These are phyloP conservation scores for Bombus difficillimus DNA, from an alignment of 1,140 invertebrate species.

Conservation along the genomic window DNA sequence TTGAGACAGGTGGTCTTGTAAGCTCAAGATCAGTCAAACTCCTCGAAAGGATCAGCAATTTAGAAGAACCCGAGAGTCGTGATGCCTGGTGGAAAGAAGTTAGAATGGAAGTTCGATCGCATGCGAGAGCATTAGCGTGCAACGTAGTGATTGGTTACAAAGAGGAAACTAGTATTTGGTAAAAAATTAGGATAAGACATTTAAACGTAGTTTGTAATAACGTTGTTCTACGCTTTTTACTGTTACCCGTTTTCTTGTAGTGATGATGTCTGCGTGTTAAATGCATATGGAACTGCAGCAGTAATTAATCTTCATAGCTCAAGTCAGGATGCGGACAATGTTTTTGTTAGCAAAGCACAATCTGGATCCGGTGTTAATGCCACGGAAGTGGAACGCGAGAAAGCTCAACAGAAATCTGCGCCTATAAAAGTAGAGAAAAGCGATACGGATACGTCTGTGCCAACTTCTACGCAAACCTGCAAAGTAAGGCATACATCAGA, in stretches of 20 bases:
- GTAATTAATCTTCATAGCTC: slow-evolving; percentile 87
- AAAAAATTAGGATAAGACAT: slow-evolving; percentile 71
- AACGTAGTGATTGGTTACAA: slow-evolving; percentile 97
- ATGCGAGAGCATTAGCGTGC: slow-evolving; percentile 94
- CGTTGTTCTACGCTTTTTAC: background rate
- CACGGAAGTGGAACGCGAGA: slow-evolving; percentile 74
- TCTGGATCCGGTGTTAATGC: slow-evolving; percentile 67
- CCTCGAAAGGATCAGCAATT: slow-evolving; percentile 90
- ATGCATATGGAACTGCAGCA: slow-evolving; percentile 96
- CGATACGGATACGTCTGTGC: slow-evolving; percentile 57
- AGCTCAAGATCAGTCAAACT: slow-evolving; percentile 94
- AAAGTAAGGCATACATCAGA: slow-evolving; percentile 74
- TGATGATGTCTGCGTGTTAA: slow-evolving; percentile 97
- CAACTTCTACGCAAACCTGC: slow-evolving; percentile 29
- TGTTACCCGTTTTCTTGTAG: slow-evolving; percentile 80
- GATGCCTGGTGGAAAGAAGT: slow-evolving; percentile 98
- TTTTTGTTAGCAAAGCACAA: slow-evolving; percentile 68
- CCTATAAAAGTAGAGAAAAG: slow-evolving; percentile 70
- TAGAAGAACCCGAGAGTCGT: slow-evolving; percentile 94
- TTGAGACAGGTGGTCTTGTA: slow-evolving; percentile 89
- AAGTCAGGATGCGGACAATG: slow-evolving; percentile 72
- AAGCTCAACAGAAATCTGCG: slow-evolving; percentile 58
- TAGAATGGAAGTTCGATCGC: slow-evolving; percentile 95
- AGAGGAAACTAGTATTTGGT: slow-evolving; percentile 95
- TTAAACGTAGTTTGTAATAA: background rate